Conservation (phyloP, 2,888 invertebrate species). For the Idaea dimidiata region DNA sequence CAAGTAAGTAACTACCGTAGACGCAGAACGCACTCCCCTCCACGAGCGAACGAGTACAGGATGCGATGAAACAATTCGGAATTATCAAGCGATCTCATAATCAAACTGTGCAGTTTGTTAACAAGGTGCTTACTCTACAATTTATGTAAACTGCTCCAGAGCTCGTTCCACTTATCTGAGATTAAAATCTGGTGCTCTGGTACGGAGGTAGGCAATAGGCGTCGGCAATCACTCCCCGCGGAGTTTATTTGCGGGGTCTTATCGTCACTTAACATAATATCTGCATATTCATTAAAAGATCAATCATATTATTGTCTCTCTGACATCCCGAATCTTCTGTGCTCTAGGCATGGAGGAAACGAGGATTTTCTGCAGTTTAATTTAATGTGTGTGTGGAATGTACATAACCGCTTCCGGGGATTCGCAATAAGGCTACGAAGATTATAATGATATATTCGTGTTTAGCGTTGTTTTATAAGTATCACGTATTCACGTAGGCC, state of each 20-base stretch:
- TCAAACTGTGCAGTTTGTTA: slow-evolving; percentile 76
- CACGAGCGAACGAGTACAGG: slow-evolving; percentile 18
- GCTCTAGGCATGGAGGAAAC: background rate
- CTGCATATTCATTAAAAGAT: slow-evolving; percentile 78
- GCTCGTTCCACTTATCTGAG: slow-evolving; percentile 72
- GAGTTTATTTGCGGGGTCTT: slow-evolving; percentile 72
- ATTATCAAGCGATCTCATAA: slow-evolving; percentile 68
- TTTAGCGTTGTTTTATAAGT: background rate
- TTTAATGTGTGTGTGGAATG: slow-evolving; percentile 1
- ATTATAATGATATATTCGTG: slow-evolving; percentile 6
- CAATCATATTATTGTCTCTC: slow-evolving; percentile 69
- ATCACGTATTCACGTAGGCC: background rate
- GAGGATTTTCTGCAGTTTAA: slow-evolving; percentile 10
- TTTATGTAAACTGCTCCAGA: slow-evolving; percentile 77
- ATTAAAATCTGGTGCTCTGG: slow-evolving; percentile 72
- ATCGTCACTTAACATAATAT: slow-evolving; percentile 73
- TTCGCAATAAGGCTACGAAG: background rate
- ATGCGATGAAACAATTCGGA: slow-evolving; percentile 40
- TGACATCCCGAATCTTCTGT: background rate
- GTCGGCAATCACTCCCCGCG: slow-evolving; percentile 72
- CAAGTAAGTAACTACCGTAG: background rate
- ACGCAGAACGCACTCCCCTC: background rate
- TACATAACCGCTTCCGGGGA: background rate
- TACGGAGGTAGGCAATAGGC: slow-evolving; percentile 58
- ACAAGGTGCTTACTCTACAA: slow-evolving; percentile 77